These are phyloP conservation scores for Drosophila eohydei DNA, from an alignment of 2,888 invertebrate species.

Conservation along the genomic window DNA sequence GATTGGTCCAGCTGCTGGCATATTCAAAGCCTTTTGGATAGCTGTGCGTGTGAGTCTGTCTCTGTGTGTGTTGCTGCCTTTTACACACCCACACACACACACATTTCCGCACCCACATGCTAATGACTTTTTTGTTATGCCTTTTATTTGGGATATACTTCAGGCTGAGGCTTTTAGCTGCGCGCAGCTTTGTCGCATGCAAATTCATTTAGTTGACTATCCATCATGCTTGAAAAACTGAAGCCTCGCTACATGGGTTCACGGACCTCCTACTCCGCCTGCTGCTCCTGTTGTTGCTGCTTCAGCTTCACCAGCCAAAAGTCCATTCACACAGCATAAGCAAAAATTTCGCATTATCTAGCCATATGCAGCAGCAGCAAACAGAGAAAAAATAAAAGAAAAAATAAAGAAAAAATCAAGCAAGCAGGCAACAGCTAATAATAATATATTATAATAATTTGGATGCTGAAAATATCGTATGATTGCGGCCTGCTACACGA, in stretches of 20 bases:
- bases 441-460: slow-evolving; percentile 85
- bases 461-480: slow-evolving; percentile 81
- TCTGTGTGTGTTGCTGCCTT: slow-evolving; percentile 29
- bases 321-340: slow-evolving; percentile 47
- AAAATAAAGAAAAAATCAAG: slow-evolving; percentile 30
- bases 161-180: slow-evolving; percentile 66
- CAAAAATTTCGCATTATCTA: slow-evolving; percentile 49
- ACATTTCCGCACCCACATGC: slow-evolving; percentile 25
- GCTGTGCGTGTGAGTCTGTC: slow-evolving; percentile 36
- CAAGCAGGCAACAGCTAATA: slow-evolving; percentile 68
- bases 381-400: slow-evolving; percentile 18
- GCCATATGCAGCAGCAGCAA: slow-evolving; percentile 43
- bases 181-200: slow-evolving; percentile 68
- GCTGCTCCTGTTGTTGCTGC: neutral
- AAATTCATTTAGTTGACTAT: slow-evolving; percentile 71
- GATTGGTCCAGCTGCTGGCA: slow-evolving; percentile 68
- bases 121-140: slow-evolving; percentile 47
- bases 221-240: slow-evolving; percentile 51
- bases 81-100: slow-evolving; percentile 3
- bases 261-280: slow-evolving; percentile 22
- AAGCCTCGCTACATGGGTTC: slow-evolving; percentile 45
- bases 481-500: slow-evolving; percentile 76
- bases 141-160: slow-evolving; percentile 36
- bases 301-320: neutral
- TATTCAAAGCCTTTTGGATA: slow-evolving; percentile 60